Evolutionary conservation across 2,113 vertebrate genomes (phyloP).

Genomic region (Setophaga petechia): DNA sequence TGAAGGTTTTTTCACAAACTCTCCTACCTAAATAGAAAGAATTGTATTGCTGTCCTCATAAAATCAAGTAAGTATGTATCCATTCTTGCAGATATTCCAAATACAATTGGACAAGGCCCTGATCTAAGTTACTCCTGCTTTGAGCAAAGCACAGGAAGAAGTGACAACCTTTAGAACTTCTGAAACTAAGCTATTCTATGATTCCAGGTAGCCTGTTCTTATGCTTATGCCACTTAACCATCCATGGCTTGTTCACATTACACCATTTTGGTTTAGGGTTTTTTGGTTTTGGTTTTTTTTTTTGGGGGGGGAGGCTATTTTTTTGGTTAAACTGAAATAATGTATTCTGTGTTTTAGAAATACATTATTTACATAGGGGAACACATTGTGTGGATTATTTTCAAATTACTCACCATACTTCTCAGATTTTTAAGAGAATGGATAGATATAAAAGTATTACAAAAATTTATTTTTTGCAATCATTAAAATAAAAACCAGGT

Average conservation of each 20-base stretch:
- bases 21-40: background rate
- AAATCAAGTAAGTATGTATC: background rate
- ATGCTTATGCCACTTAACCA: background rate
- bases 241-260: background rate
- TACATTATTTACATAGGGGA: background rate
- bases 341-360: too few species aligned
- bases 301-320: too few species aligned
- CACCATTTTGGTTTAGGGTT: fast-evolving
- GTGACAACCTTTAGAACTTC: background rate
- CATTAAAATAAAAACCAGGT: background rate
- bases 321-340: background rate
- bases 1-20: background rate
- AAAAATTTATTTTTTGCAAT: background rate
- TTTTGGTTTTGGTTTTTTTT: too few species aligned
- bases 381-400: background rate
- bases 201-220: background rate
- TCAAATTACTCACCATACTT: background rate
- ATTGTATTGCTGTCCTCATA: background rate
- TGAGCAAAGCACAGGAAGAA: background rate
- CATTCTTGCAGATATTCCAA: background rate
- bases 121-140: background rate
- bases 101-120: background rate
- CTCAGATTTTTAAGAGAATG: background rate
- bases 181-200: background rate
- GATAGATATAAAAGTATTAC: background rate